Percentiles rank a stretch among this genome's conserved stretches.
phyloP scores from a whole-genome alignment of 2,113 vertebrate genomes.

The Rana temporaria region DNA sequence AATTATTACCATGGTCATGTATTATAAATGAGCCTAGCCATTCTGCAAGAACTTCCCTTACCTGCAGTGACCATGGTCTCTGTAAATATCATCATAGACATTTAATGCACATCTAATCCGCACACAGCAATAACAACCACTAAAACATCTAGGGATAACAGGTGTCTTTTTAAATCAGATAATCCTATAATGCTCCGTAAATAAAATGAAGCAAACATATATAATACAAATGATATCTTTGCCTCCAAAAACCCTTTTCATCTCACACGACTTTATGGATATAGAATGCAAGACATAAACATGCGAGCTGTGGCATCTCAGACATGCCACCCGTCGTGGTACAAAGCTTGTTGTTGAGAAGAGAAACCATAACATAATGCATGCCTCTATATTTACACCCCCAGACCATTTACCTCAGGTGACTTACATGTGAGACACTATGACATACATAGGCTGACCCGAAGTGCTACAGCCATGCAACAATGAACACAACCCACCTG shows the following conservation, averaged over 20 bases:
- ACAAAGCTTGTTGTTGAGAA: neutral
- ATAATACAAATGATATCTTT: no score
- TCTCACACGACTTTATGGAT: neutral
- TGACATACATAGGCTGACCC: neutral
- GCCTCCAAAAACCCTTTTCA: neutral
- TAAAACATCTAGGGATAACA: neutral
- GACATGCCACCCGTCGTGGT: neutral
- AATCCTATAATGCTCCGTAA: no score
- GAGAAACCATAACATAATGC: neutral
- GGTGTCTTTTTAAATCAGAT: neutral
- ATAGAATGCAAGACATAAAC: neutral
- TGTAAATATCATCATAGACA: no score
- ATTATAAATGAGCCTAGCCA: no score
- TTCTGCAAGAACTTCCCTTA: no score
- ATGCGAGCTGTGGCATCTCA: neutral
- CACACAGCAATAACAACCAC: no score
- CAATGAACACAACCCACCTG: slow-evolving; percentile 74
- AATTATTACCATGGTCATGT: no score
- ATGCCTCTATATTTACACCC: neutral
- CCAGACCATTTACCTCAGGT: slow-evolving; percentile 14
- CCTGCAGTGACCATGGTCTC: no score
- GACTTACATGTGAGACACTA: neutral
- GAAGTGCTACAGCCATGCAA: neutral
- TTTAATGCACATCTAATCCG: no score
- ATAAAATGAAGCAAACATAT: no score